phyloP scores from a whole-genome alignment of 1,140 invertebrate genomes.

The Calliopsis andreniformis region DNA sequence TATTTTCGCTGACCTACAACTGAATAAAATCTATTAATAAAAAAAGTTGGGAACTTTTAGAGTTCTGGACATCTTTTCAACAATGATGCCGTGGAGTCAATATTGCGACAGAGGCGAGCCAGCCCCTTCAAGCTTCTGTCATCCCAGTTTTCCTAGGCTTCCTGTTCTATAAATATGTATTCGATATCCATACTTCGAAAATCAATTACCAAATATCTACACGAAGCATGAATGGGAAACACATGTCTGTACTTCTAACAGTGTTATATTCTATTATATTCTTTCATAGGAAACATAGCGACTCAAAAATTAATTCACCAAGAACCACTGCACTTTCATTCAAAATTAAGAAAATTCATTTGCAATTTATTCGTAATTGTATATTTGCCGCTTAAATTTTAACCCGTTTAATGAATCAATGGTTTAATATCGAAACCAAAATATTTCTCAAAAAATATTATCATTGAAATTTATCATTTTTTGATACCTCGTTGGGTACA shows the following conservation, averaged over 20 bases:
- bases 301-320: no score
- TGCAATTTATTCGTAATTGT: no score
- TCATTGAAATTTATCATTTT: conserved; percentile 42
- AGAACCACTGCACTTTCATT: no score
- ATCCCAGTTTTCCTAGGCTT: conserved; percentile 50
- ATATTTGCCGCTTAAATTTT: no score
- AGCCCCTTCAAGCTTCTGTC: conserved; percentile 21
- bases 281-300: no score
- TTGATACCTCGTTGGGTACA: conserved; percentile 14
- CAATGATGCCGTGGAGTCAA: conserved; percentile 40
- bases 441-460: no score
- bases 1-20: not conserved
- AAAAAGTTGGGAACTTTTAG: conserved; percentile 12
- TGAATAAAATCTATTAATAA: not conserved
- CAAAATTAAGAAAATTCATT: no score
- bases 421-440: no score
- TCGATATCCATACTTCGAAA: not conserved
- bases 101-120: conserved; percentile 33
- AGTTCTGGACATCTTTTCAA: conserved; percentile 41
- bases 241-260: no score
- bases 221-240: not conserved
- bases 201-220: no score
- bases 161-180: conserved; percentile 39
- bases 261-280: no score
- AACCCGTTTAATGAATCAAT: no score